Evolutionary conservation across 2,113 vertebrate genomes (phyloP).

Genomic region (Calypte anna): DNA sequence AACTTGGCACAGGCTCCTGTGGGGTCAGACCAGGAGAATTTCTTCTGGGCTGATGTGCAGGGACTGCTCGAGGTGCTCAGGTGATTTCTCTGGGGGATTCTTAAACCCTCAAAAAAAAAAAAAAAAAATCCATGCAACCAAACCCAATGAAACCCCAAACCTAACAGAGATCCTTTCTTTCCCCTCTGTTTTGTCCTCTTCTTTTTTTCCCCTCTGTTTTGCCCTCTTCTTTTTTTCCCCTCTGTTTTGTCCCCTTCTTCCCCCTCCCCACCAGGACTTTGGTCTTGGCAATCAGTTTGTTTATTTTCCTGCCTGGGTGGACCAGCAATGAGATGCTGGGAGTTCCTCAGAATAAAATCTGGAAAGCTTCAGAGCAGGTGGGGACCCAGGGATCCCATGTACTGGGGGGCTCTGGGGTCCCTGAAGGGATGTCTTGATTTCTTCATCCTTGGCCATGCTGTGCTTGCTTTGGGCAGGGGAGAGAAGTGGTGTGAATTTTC

Average conservation of each 20-base stretch:
- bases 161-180: too few relatives aligned
- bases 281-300: too few relatives aligned
- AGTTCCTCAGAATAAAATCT: too few relatives aligned
- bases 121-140: too few relatives aligned
- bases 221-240: too few relatives aligned
- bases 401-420: not conserved
- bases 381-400: fast-evolving
- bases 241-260: too few relatives aligned
- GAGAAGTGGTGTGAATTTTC: not conserved
- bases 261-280: too few relatives aligned
- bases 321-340: too few relatives aligned
- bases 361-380: not conserved
- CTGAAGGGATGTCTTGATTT: not conserved
- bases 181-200: too few relatives aligned
- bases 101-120: not conserved
- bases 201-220: too few relatives aligned
- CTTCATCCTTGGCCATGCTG: not conserved
- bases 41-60: not conserved
- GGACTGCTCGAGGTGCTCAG: fast-evolving
- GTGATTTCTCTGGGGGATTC: not conserved
- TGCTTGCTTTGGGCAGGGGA: not conserved
- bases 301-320: too few relatives aligned
- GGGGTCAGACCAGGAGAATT: not conserved
- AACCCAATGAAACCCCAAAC: too few relatives aligned
- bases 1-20: not conserved